These are phyloP conservation scores for Ctenodactylus gundi DNA, from an alignment of 2,113 vertebrate genomes.

Conservation along the genomic window DNA sequence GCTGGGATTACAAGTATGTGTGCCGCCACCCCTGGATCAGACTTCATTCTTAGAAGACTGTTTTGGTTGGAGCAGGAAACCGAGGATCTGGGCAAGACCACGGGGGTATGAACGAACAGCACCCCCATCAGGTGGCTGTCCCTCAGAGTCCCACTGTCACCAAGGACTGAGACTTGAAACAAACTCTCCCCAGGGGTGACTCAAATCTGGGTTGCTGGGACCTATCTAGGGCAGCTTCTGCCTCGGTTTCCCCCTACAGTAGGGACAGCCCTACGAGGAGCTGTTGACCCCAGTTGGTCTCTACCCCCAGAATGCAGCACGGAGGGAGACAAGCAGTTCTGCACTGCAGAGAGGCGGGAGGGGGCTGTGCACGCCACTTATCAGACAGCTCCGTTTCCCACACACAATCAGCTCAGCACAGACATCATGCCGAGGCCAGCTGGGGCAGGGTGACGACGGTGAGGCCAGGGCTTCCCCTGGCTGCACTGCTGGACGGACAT, in stretches of 20 bases:
- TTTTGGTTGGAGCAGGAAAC: neutral
- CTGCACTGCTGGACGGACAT: accelerated
- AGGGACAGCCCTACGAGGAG: neutral
- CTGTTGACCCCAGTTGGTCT: accelerated
- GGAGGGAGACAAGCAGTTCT: neutral
- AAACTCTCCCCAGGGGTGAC: neutral
- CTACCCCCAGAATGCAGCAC: neutral
- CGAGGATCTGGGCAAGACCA: neutral
- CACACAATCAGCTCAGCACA: neutral
- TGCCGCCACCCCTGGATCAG: neutral
- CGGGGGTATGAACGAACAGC: too few relatives aligned
- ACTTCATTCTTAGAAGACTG: neutral
- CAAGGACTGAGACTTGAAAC: neutral
- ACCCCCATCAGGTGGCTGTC: neutral
- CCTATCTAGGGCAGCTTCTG: neutral
- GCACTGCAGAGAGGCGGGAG: accelerated
- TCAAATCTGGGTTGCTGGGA: neutral
- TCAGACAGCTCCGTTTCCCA: too few relatives aligned
- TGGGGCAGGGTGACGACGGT: neutral
- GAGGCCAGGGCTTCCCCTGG: neutral
- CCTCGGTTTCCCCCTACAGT: neutral
- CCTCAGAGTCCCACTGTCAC: neutral
- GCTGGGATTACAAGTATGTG: neutral
- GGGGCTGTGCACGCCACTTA: neutral
- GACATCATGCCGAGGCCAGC: neutral